These are phyloP conservation scores for Gnatocerus cornutus DNA, from an alignment of 2,888 invertebrate genomes.

Conservation along the genomic window DNA sequence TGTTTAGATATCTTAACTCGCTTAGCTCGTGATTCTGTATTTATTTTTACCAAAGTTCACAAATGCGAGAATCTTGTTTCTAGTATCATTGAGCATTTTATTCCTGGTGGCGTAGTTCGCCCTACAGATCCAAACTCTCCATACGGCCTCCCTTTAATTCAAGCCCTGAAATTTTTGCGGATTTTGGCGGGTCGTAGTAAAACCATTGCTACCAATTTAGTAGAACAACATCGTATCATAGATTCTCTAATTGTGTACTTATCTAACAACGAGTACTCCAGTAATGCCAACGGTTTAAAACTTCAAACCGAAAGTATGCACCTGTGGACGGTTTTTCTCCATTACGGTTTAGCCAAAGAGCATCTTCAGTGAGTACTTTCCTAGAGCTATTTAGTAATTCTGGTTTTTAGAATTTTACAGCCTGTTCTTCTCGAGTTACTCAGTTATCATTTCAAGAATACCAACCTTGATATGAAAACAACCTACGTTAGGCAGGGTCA, in stretches of 20 bases:
- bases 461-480: slow-evolving; percentile 71
- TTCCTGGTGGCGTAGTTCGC: slow-evolving; percentile 68
- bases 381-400: neutral
- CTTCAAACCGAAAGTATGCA: slow-evolving; percentile 79
- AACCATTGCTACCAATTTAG: slow-evolving; percentile 73
- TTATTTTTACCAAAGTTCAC: slow-evolving; percentile 78
- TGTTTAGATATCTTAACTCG: slow-evolving; percentile 87
- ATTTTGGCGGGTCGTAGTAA: slow-evolving; percentile 78
- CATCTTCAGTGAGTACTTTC: slow-evolving; percentile 66
- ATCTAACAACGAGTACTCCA: slow-evolving; percentile 72
- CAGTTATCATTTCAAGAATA: slow-evolving; percentile 75
- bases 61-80: slow-evolving; percentile 79
- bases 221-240: slow-evolving; percentile 74
- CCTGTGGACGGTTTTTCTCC: slow-evolving; percentile 74
- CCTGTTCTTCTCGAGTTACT: slow-evolving; percentile 75
- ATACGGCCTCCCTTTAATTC: slow-evolving; percentile 80
- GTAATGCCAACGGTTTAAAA: slow-evolving; percentile 73
- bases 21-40: slow-evolving; percentile 83
- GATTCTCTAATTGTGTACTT: slow-evolving; percentile 75
- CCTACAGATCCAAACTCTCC: slow-evolving; percentile 58
- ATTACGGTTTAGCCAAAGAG: slow-evolving; percentile 73
- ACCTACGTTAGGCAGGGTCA: slow-evolving; percentile 75
- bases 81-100: slow-evolving; percentile 75
- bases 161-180: slow-evolving; percentile 83
- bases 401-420: slow-evolving; percentile 67